phyloP scores from a whole-genome alignment of 2,797 vertebrate genomes.

The Chiroxiphia lanceolata region DNA sequence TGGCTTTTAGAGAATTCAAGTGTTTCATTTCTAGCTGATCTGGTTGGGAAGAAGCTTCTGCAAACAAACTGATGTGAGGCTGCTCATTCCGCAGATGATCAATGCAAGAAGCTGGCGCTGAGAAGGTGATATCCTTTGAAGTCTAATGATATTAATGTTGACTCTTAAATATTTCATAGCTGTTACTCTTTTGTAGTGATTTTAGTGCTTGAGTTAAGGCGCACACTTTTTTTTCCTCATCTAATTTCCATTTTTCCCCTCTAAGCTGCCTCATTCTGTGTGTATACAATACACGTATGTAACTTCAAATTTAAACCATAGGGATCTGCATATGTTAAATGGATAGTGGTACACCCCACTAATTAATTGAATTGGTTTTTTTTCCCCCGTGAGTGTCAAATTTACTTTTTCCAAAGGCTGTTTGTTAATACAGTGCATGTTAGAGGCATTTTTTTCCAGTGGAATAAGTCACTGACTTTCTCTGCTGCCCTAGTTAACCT shows the following conservation, averaged over 20 bases:
- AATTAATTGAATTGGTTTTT: neutral
- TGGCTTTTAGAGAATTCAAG: neutral
- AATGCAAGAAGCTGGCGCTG: neutral
- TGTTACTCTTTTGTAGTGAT: conserved; percentile 37
- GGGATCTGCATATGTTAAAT: neutral
- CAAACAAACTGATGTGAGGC: conserved; percentile 12
- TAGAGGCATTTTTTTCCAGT: neutral
- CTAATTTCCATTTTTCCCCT: conserved; percentile 25
- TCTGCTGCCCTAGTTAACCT: conserved; percentile 47
- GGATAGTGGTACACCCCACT: neutral
- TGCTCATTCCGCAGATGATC: conserved; percentile 13
- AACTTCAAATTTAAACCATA: neutral
- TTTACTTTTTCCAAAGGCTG: conserved; percentile 13
- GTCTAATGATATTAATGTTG: conserved; percentile 51
- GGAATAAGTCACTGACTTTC: neutral
- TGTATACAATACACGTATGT: neutral
- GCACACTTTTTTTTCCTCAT: neutral
- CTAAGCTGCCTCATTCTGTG: neutral
- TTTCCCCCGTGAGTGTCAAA: neutral
- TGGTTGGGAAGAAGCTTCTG: conserved; percentile 29
- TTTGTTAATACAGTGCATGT: neutral
- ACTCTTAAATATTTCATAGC: conserved; percentile 51
- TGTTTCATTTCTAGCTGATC: conserved; percentile 5
- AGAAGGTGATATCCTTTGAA: conserved; percentile 47
- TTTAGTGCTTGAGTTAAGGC: neutral